Conservation (phyloP, 2,888 invertebrate species). For the Harpagoxenus sublaevis region DNA sequence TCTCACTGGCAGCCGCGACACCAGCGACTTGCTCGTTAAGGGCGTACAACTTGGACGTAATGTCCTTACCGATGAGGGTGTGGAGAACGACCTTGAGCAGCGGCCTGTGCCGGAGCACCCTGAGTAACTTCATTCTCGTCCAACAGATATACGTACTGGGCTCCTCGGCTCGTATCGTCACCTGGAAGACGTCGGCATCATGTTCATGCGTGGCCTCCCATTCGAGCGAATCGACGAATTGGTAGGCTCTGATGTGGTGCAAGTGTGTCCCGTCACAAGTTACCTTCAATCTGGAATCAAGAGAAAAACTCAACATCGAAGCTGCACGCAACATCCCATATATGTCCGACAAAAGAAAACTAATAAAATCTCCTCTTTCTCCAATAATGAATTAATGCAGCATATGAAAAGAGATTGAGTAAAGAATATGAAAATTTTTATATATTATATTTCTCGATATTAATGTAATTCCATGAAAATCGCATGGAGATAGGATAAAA, state of each 20-base stretch:
- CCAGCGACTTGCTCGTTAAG: conserved; percentile 91
- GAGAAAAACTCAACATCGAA: conserved; percentile 7
- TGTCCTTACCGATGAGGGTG: conserved; percentile 94
- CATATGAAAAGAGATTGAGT: neutral
- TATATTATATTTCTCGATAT: neutral
- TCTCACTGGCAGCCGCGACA: conserved; percentile 84
- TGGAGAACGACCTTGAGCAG: conserved; percentile 92
- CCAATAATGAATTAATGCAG: conserved; percentile 15
- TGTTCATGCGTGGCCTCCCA: conserved; percentile 94
- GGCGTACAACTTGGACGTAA: conserved; percentile 94
- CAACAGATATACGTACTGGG: conserved; percentile 93
- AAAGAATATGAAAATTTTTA: neutral
- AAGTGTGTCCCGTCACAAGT: conserved; percentile 94
- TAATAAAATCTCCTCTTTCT: neutral
- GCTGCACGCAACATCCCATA: neutral
- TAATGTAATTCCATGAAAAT: neutral
- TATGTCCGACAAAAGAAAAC: neutral
- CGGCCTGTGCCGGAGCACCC: conserved; percentile 91
- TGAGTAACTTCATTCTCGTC: conserved; percentile 92
- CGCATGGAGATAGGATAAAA: conserved; percentile 7
- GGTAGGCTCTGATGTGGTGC: conserved; percentile 93
- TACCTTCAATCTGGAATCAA: conserved; percentile 90
- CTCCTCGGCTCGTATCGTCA: conserved; percentile 91
- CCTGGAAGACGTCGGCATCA: conserved; percentile 93
- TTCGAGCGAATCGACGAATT: conserved; percentile 96